Percentiles rank a stretch among this genome's conserved stretches.
Conservation (phyloP, 2,888 invertebrate genomes). For the Panopea generosa region DNA sequence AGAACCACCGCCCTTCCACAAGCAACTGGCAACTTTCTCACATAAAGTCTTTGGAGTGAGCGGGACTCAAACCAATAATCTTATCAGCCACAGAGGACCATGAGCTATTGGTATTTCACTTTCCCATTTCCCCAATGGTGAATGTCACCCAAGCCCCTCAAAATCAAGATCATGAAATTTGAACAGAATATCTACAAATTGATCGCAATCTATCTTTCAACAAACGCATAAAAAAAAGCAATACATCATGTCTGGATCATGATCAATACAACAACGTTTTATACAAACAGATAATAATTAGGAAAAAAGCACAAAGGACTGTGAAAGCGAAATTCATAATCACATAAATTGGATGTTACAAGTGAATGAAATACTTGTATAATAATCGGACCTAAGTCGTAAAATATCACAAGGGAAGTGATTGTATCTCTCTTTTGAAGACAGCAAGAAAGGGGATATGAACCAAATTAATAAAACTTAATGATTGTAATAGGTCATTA, state of each 20-base stretch:
- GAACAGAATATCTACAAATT: no score
- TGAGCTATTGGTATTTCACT: no score
- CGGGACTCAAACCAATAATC: no score
- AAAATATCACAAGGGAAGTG: not conserved
- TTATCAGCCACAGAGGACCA: no score
- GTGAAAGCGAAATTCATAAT: conserved; percentile 38
- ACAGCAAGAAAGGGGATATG: conserved; percentile 17
- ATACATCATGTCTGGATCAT: conserved; percentile 46
- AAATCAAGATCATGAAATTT: no score
- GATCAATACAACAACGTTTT: conserved; percentile 25
- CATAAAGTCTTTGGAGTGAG: no score
- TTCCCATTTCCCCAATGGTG: no score
- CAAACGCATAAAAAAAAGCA: not conserved
- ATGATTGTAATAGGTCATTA: conserved; percentile 48
- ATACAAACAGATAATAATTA: conserved; percentile 43
- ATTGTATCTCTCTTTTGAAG: conserved; percentile 30
- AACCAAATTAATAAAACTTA: conserved; percentile 35
- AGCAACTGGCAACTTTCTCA: no score
- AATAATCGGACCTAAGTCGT: conserved; percentile 15
- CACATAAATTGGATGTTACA: conserved; percentile 31
- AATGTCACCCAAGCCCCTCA: no score
- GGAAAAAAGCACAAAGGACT: conserved; percentile 7
- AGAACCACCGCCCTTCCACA: no score
- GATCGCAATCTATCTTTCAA: conserved; percentile 2
- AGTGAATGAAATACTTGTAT: not conserved